phyloP scores from a whole-genome alignment of 2,888 invertebrate genomes.

The Drosophila tripunctata region DNA sequence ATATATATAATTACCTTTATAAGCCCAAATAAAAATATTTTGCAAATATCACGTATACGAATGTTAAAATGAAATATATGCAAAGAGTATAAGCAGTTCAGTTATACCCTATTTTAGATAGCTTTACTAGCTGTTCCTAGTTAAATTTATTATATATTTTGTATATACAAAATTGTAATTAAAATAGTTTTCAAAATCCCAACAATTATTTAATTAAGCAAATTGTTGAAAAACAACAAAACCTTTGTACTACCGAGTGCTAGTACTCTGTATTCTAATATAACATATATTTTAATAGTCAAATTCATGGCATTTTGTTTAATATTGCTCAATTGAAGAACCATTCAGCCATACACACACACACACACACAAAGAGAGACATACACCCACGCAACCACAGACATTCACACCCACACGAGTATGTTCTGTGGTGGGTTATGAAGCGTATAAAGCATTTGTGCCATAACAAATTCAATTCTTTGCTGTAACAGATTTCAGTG shows the following conservation, averaged over 20 bases:
- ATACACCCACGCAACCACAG: background rate
- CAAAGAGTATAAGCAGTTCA: background rate
- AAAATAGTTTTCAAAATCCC: background rate
- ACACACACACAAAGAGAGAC: background rate
- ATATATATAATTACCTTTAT: no score
- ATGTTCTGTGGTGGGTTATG: background rate
- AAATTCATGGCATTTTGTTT: background rate
- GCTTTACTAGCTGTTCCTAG: background rate
- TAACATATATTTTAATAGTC: background rate
- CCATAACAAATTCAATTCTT: constrained; percentile 4
- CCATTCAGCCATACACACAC: background rate
- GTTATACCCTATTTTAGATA: no score
- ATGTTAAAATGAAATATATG: no score
- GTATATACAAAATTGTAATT: background rate
- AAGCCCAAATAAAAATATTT: no score
- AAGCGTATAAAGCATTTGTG: constrained; percentile 1
- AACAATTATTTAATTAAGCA: background rate
- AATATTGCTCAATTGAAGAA: constrained; percentile 2
- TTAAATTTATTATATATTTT: background rate
- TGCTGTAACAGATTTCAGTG: constrained; percentile 1
- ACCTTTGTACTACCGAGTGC: background rate
- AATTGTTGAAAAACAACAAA: background rate
- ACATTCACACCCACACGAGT: background rate
- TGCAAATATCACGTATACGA: no score
- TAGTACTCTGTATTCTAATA: background rate